Evolutionary conservation across 64 coral and sea anemone genomes (phyloP).

Genomic region (Pocillopora verrucosa): DNA sequence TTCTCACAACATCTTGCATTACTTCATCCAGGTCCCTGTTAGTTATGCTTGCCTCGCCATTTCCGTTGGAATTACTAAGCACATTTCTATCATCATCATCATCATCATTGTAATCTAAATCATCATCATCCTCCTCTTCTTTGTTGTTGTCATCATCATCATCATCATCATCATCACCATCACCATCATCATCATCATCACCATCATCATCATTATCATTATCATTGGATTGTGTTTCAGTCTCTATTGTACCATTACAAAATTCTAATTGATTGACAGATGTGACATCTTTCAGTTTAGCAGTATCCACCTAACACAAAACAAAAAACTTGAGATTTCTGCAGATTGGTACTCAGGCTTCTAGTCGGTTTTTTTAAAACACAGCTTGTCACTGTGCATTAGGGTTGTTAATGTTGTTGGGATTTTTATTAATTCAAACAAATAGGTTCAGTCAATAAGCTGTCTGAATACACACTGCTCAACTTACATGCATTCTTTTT

Average conservation of each 20-base stretch:
- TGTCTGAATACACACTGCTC: too few species aligned
- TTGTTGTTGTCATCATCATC: too few species aligned
- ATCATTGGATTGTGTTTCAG: neutral
- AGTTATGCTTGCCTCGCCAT: neutral
- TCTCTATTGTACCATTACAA: neutral
- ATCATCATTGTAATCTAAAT: too few species aligned
- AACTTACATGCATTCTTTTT: neutral
- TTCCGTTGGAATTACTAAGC: neutral
- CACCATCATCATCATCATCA: neutral
- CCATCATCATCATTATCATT: neutral
- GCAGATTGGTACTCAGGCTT: neutral
- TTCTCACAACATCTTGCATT: conserved; percentile 37
- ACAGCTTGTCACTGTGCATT: too few species aligned
- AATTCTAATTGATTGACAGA: neutral
- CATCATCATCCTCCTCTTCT: too few species aligned
- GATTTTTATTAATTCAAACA: too few species aligned
- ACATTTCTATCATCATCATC: neutral
- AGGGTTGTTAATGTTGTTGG: too few species aligned
- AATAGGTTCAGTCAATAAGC: too few species aligned
- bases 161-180: neutral
- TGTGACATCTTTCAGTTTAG: neutral
- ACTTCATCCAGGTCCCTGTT: conserved; percentile 52
- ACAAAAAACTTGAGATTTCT: neutral
- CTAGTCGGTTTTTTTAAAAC: neutral
- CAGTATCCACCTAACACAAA: neutral